Evolutionary conservation across 2,113 vertebrate species (phyloP).

Genomic region (Falcunculus frontatus): DNA sequence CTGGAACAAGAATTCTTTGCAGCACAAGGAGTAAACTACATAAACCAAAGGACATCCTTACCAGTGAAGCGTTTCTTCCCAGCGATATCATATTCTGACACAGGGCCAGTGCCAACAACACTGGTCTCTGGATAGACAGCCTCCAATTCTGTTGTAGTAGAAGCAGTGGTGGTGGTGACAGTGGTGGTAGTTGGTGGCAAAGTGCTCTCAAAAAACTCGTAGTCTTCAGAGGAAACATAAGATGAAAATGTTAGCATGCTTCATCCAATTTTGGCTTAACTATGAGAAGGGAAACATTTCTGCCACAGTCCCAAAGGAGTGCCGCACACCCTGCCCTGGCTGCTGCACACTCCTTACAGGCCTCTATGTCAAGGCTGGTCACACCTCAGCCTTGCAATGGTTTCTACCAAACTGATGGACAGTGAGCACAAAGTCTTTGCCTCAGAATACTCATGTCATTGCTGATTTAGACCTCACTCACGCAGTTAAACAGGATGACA

Average conservation of each 20-base stretch:
- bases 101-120: constrained; percentile 72
- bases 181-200: constrained; percentile 47
- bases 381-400: background rate
- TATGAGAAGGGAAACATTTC: background rate
- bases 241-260: background rate
- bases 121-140: constrained; percentile 50
- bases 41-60: constrained; percentile 54
- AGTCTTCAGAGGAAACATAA: constrained; percentile 63
- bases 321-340: background rate
- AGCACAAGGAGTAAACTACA: background rate
- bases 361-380: background rate
- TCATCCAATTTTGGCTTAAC: background rate
- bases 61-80: constrained; percentile 93
- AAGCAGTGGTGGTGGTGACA: constrained; percentile 25
- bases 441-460: background rate
- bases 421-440: background rate
- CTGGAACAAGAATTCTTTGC: background rate
- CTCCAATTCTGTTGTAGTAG: background rate
- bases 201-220: constrained; percentile 75
- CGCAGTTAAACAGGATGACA: background rate
- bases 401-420: background rate
- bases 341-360: rapidly evolving
- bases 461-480: background rate
- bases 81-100: constrained; percentile 83
- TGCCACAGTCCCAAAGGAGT: background rate